Percentiles rank a stretch among this genome's conserved stretches.
Conservation (phyloP, 2,888 invertebrate species). For the Drosophila kuntzei region DNA sequence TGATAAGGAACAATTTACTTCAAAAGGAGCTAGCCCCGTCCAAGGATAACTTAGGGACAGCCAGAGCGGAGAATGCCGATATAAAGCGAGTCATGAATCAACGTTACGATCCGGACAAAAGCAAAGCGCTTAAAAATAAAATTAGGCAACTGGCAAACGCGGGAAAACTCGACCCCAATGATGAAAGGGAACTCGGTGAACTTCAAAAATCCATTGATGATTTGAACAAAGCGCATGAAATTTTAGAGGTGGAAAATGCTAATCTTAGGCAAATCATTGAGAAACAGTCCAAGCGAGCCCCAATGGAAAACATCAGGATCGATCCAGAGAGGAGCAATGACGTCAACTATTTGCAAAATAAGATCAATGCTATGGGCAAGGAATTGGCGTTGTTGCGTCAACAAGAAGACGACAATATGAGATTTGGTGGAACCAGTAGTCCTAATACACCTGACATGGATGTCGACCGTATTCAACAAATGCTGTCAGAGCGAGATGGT, state of each 20-base stretch:
- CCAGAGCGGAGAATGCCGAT: constrained; percentile 63
- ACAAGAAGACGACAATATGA: constrained; percentile 67
- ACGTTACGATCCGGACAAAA: constrained; percentile 66
- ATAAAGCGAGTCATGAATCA: constrained; percentile 69
- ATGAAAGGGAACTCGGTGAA: constrained; percentile 71
- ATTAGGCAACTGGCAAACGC: constrained; percentile 66
- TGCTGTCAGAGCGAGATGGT: constrained; percentile 76
- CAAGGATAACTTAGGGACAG: constrained; percentile 57
- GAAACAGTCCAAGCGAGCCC: constrained; percentile 68
- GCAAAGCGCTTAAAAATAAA: constrained; percentile 65
- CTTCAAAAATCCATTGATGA: constrained; percentile 73
- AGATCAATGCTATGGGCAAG: constrained; percentile 72
- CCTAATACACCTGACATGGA: constrained; percentile 51
- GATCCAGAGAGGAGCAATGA: constrained; percentile 75
- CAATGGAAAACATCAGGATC: constrained; percentile 54
- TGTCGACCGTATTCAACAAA: constrained; percentile 63
- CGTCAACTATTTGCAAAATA: constrained; percentile 74
- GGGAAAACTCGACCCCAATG: constrained; percentile 70
- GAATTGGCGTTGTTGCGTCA: constrained; percentile 73
- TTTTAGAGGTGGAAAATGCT: constrained; percentile 78
- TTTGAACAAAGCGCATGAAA: constrained; percentile 74
- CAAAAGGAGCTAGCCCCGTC: constrained; percentile 60
- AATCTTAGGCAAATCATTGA: constrained; percentile 76
- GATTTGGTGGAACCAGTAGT: constrained; percentile 20
- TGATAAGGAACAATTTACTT: constrained; percentile 68